Base-by-base conservation (phyloP, 1,140 invertebrate species). In the Diuraphis noxia region DNA sequence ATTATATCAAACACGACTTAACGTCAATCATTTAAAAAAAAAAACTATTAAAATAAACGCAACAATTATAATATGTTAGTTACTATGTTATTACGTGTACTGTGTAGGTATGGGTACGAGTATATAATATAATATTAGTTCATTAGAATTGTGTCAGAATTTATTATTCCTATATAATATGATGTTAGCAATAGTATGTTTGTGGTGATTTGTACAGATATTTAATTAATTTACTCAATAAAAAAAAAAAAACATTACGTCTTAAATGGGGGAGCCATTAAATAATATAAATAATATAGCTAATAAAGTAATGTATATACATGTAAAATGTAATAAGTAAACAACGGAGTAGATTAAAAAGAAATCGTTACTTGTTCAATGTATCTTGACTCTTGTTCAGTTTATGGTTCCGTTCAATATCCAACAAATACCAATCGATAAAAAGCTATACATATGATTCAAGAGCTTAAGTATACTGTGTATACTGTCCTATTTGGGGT, bases 401-500 rank as follows among this genome's bases (percentile, higher is more conserved):
- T n/a, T 17, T 84, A 34, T 21, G 40, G 41, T 49, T 49, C 34
- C 43, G 17, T 87, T 87, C 86, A 30, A 40, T 63, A 63, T 25
- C n/a, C 36, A 9, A 40, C 46, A 40, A 88, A 40, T 88, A 38
- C 23, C 86, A n/a, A 88, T 88, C 86, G 86, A 88, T 88, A 88
- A 88, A n/a, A 88, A 63, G 86, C 36, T n/a, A 88, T 63, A 88
- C 52, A n/a, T n/a, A n/a, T 13, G 56, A 72, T 72, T 40, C 52
- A n/a, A 88, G 49, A 63, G 86, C 86, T 88, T 88, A 63, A 88
- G 36, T 38, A 30, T 56, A 40, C 52, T 36, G 25, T 36, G 25
- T 87, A 87, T 38, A 56, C 86, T 30, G 17, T 88, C 38, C 36
- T 40, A 30, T 88, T 88, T 63, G 86, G 86, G 86, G 86, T 88